Percentiles rank a stretch among this genome's conserved stretches.
Conservation (phyloP, 2,797 vertebrate genomes). For the Tolypeutes matacus region DNA sequence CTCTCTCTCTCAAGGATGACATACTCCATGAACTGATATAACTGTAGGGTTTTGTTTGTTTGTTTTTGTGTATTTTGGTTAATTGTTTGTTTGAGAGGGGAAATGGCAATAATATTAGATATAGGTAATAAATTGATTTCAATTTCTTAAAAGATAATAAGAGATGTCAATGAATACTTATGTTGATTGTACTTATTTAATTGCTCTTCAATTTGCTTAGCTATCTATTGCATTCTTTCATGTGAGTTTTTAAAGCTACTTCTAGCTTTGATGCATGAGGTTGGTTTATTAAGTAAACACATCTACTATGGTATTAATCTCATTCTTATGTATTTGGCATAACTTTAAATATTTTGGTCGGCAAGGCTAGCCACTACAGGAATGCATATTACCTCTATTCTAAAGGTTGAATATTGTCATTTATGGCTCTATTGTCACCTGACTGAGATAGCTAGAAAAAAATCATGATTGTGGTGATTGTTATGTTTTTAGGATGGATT, state of each 20-base stretch:
- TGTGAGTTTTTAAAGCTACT: neutral
- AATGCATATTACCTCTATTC: neutral
- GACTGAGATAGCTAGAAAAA: neutral
- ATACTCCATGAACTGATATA: neutral
- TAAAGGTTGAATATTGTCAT: neutral
- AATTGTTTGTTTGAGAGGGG: neutral
- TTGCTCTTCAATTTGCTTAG: neutral
- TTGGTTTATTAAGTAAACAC: neutral
- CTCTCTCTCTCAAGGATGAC: neutral
- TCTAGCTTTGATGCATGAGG: neutral
- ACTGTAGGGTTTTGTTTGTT: neutral
- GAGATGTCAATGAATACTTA: too few relatives aligned
- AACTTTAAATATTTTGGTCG: neutral
- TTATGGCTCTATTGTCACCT: neutral
- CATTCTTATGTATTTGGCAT: slow-evolving; percentile 16
- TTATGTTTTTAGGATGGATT: neutral
- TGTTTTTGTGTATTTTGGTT: neutral
- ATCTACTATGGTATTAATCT: neutral
- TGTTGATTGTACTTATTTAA: neutral
- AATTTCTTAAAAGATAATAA: neutral
- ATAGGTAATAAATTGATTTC: neutral
- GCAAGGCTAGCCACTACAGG: neutral
- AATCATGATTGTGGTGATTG: accelerated
- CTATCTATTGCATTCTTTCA: neutral
- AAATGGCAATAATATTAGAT: neutral